A percentile compares a stretch with the other conserved stretches of the same genome.
phyloP scores from a whole-genome alignment of 2,113 vertebrate genomes.

The Sylvilagus bachmani region DNA sequence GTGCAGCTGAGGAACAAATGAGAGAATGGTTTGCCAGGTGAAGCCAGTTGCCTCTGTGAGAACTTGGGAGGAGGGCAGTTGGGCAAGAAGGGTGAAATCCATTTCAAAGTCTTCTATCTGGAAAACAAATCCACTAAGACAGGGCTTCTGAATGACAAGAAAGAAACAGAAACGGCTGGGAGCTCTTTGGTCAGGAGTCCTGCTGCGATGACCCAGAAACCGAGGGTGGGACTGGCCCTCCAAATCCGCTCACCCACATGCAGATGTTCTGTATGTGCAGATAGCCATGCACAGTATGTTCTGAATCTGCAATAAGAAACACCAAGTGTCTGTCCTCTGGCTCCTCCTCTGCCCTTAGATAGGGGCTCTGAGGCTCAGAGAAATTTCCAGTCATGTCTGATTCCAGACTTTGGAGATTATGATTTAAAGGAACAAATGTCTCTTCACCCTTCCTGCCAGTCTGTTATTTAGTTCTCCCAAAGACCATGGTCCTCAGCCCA shows the following conservation, averaged over 20 bases:
- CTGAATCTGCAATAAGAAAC: neutral
- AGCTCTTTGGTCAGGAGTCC: conserved; percentile 19
- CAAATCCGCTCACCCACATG: conserved; percentile 55
- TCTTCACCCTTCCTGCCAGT: conserved; percentile 26
- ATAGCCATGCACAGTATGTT: neutral
- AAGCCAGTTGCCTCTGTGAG: neutral
- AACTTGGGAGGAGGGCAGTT: conserved; percentile 24
- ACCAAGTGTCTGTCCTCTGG: conserved; percentile 43
- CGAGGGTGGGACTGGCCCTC: neutral
- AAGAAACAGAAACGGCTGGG: neutral
- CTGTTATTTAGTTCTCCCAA: conserved; percentile 61
- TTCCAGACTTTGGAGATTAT: conserved; percentile 52
- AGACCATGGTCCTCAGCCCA: neutral
- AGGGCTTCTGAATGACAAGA: neutral
- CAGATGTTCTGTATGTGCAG: neutral
- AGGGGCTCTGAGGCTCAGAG: neutral
- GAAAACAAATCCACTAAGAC: neutral
- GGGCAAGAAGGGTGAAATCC: neutral
- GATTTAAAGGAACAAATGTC: conserved; percentile 66
- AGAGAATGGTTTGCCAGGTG: conserved; percentile 64
- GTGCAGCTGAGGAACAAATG: neutral
- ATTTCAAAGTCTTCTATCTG: neutral
- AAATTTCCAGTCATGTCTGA: conserved; percentile 64
- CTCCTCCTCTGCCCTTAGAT: conserved; percentile 42
- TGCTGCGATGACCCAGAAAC: neutral